Evolutionary conservation across 2,113 vertebrate genomes (phyloP), one percentile per base, ranked within the genome.

Genomic region (Menidia beryllina): DNA sequence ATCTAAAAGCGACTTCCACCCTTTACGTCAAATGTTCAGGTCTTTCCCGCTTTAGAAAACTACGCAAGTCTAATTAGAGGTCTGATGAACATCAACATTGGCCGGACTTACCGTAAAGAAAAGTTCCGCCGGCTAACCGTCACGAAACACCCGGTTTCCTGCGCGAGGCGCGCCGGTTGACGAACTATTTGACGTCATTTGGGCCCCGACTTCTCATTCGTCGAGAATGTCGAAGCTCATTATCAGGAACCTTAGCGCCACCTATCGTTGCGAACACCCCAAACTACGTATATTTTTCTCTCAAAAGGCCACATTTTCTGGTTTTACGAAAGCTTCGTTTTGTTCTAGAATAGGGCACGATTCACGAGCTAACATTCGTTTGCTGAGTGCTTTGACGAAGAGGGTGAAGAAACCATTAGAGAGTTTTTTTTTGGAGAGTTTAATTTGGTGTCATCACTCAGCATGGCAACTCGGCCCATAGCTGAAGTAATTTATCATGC

Each of bases 161-260:
- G 65, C 54, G 47, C 19, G 7, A 58, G 1, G 58, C 75, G 70
- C 84, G 84, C 89, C 83, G 82, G 80, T 82, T 61, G 50, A 66
- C 51, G 14, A 68, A 78, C 0, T 1, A 0, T 17, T 24, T 86
- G 80, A 89, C 75, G 82, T 89, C 83, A 85, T 21, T n/a, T 10
- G 2, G 0, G 6, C 21, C 10, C 0, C 1, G 34, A 11, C 55
- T 69, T 71, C 36, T 43, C 75, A 2, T 69, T 80, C 69, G 64
- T 55, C 5, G 39, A 2, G 39, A 2, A 52, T 19, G 0, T 3
- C 13, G 6, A 4, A n/a, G 13, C 1, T 45, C 39, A 36, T 6
- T 13, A 24, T 36, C 27, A 38, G 19, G 17, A 19, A 26, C 63
- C 56, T 14, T 68, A 9, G 8, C 36, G 50, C 58, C 69, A 47